Evolutionary conservation across 2,888 invertebrate genomes (phyloP), one percentile per base, ranked within the genome.

Genomic region (Limnephilus rhombicus): DNA sequence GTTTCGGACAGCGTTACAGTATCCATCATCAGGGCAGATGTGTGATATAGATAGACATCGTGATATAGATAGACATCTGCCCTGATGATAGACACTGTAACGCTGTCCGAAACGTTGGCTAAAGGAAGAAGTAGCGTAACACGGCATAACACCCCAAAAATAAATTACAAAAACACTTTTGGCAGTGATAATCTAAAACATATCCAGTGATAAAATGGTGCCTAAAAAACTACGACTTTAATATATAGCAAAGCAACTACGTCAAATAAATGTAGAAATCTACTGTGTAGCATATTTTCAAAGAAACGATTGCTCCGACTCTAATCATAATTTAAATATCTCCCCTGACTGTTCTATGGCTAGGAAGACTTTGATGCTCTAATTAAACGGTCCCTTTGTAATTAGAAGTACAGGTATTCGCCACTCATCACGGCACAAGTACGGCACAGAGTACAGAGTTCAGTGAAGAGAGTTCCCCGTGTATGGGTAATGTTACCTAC

Each of bases 311-410:
- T 68, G 7, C 68, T 9, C 68, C 24, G 68, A 2, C n/a, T n/a
- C 24, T 24, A 9, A 68, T 68, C 68, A 68, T 9, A 24, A 18
- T 53, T 53, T 53, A 24, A 68, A 24, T 68, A 49, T 24, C 68
- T 68, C 24, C 68, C 9, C 18, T 82, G 34, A 34, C 31, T 82
- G 31, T 13, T 34, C 31, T 18, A 18, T 82, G 34, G 34, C 13
- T 82, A 82, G 13, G 29, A 88, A 34, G 87, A 53, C 29, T 87
- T 87, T 87, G 53, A 53, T 31, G 68, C 88, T 68, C 31, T 88
- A 88, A 90, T 83, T 53, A 90, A 82, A 90, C 49, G 49, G 15
- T 45, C 83, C 91, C 92, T 92, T 92, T 92, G 92, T 92, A 91
- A 92, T 81, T 80, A 82, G 91, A 92, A 41, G 92, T 85, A 83